Conservation (phyloP, 2,888 invertebrate species). For the Iselma pallidipennis region DNA sequence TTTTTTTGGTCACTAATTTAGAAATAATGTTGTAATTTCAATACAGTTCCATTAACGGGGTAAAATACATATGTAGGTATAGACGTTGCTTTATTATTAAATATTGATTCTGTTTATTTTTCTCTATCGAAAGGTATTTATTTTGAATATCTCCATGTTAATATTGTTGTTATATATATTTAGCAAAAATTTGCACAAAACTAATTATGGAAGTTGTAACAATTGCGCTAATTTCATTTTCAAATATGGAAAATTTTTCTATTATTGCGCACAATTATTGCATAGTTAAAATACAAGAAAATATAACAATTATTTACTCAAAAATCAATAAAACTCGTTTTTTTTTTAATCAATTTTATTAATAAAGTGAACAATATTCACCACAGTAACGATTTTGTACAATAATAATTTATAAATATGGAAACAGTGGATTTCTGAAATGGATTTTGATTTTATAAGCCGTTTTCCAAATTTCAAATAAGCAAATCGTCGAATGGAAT, state of each 20-base stretch:
- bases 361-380: neutral
- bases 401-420: neutral
- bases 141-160: neutral
- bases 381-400: too few relatives aligned
- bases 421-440: constrained; percentile 69
- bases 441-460: constrained; percentile 91
- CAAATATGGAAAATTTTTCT: neutral
- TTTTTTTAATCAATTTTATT: neutral
- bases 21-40: neutral
- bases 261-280: too few relatives aligned
- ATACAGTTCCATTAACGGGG: neutral
- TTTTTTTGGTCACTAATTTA: too few relatives aligned
- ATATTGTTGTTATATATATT: neutral
- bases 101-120: neutral
- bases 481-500: constrained; percentile 92
- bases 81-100: neutral
- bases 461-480: constrained; percentile 96
- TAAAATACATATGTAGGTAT: neutral
- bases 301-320: neutral
- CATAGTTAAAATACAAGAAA: too few relatives aligned
- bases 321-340: neutral
- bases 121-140: too few relatives aligned
- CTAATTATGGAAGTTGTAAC: neutral
- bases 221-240: neutral
- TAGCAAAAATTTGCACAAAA: neutral